A percentile compares a stretch with the other conserved stretches of the same genome.
Conservation (phyloP, 2,113 vertebrate species). For the Lamprologus ornatipinnis region DNA sequence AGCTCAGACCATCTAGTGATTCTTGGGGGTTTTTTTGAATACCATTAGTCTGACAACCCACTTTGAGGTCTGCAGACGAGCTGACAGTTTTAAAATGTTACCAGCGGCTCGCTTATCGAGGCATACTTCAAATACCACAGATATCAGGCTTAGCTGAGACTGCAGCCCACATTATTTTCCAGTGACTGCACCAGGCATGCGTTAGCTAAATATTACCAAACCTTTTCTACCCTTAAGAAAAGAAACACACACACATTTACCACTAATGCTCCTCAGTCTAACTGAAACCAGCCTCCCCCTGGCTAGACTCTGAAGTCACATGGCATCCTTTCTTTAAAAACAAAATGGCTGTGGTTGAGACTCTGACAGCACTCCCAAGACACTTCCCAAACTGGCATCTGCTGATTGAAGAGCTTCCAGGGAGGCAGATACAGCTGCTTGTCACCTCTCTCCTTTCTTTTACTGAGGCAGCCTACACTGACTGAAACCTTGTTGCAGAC, state of each 20-base stretch:
- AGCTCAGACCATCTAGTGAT: background rate
- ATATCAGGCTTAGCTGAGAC: slow-evolving; percentile 5
- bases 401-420: slow-evolving; percentile 41
- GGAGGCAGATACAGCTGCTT: slow-evolving; percentile 15
- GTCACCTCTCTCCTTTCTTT: background rate
- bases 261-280: background rate
- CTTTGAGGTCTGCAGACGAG: background rate
- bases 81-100: background rate
- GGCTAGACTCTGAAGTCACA: background rate
- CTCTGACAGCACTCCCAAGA: slow-evolving; percentile 1
- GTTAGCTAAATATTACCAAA: slow-evolving; percentile 13
- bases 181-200: background rate
- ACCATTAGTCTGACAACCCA: background rate
- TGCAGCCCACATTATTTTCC: background rate
- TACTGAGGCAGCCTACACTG: background rate
- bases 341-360: slow-evolving; percentile 26
- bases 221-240: background rate
- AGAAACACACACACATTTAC: background rate
- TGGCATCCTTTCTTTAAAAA: slow-evolving; percentile 3
- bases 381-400: slow-evolving; percentile 1
- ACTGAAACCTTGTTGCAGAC: background rate
- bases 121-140: background rate
- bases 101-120: background rate
- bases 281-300: background rate
- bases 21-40: background rate